Evolutionary conservation across 1,140 invertebrate species (phyloP), one percentile per base, ranked within the genome.

Genomic region (Cephus cinctus): DNA sequence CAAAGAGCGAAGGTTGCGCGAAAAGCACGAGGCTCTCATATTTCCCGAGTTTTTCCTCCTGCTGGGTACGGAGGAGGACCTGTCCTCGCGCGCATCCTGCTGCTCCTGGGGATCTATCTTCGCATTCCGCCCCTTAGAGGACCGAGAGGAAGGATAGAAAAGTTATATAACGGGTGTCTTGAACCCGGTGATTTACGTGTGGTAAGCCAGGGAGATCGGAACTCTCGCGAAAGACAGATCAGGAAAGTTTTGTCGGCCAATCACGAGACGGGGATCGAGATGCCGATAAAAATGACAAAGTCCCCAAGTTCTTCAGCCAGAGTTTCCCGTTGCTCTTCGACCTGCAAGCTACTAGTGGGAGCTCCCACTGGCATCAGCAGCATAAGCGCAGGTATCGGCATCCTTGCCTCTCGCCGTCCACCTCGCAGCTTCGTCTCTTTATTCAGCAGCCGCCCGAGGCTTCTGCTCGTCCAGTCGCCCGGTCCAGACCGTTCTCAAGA

Each of bases 281-380:
- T 65, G 64, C 58, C 63, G 67, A 73, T 73, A 73, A 72, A 73
- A 75, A 73, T 73, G 69, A 72, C 65, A 63, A 70, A 74, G 64
- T 74, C 60, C 52, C 35, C 31, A 60, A 73, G 57, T 59, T 72
- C 65, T 69, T 53, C 45, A 43, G 14, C 34, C 4, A 15, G 19
- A 36, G 23, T 50, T 32, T 16, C 25, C 47, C 41, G 12, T 31
- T 19, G 8, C 39, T 32, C 22, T 23, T 16, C 11, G 25, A 27
- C n/a, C 25, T n/a, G 25, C 25, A 27, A 27, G n/a, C n/a, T n/a
- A n/a, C n/a, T n/a, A n/a, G n/a, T n/a, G n/a, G n/a, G n/a, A n/a
- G n/a, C n/a, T n/a, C n/a, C n/a, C n/a, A n/a, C n/a, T n/a, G n/a
- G n/a, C n/a, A n/a, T n/a, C n/a, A n/a, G n/a, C n/a, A n/a, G n/a